phyloP scores from a whole-genome alignment of 2,113 vertebrate species.

The Todiramphus saurophagus region DNA sequence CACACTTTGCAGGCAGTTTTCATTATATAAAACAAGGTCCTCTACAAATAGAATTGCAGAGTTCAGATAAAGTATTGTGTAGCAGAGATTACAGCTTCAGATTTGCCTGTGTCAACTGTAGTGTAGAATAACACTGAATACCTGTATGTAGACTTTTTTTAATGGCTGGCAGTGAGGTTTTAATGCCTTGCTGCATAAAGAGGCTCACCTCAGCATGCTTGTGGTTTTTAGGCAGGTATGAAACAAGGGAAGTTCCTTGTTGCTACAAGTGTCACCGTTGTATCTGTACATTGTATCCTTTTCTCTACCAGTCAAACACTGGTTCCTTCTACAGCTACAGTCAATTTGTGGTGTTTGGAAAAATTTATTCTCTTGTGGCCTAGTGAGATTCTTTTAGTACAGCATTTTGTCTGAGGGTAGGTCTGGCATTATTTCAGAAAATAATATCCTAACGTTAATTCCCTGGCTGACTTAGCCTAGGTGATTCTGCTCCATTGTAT shows the following conservation, averaged over 20 bases:
- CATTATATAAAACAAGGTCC: slow-evolving; percentile 11
- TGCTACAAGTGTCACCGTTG: neutral
- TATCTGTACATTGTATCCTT: neutral
- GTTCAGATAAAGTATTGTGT: neutral
- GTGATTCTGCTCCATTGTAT: neutral
- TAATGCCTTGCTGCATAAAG: neutral
- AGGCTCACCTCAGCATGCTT: neutral
- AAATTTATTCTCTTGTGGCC: neutral
- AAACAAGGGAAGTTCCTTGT: neutral
- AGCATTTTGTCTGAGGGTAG: neutral
- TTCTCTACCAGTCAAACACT: neutral
- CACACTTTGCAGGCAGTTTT: slow-evolving; percentile 31
- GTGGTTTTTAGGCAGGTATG: neutral
- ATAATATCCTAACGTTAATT: neutral
- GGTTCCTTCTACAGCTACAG: neutral
- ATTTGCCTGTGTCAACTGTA: neutral
- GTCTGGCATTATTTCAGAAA: neutral
- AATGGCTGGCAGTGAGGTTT: neutral
- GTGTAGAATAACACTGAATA: neutral
- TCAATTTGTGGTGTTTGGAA: neutral
- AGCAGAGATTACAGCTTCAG: slow-evolving; percentile 4
- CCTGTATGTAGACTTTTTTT: neutral
- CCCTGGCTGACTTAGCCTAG: neutral
- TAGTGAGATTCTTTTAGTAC: neutral
- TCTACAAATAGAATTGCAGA: slow-evolving; percentile 34